Evolutionary conservation across 1,140 invertebrate genomes (phyloP).

Genomic region (Drosophila pruinosa): DNA sequence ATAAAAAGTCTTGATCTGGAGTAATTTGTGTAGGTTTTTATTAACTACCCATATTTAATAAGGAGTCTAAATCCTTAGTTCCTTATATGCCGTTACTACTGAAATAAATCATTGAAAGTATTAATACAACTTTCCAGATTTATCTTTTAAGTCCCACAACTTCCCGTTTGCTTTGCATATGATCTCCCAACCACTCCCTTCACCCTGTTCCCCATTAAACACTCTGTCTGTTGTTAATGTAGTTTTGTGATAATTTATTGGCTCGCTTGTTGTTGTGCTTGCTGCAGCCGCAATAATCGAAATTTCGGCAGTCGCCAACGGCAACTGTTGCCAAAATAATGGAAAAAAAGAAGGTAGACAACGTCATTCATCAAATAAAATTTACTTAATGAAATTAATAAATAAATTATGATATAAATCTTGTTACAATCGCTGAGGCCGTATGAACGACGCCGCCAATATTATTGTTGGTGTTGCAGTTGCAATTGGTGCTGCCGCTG

Average conservation of each 20-base stretch:
- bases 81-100: neutral
- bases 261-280: slow-evolving; percentile 37
- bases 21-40: no score
- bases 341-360: slow-evolving; percentile 44
- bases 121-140: neutral
- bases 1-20: no score
- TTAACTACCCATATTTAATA: no score
- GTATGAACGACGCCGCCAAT: slow-evolving; percentile 31
- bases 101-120: neutral
- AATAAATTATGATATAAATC: slow-evolving; percentile 81
- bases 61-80: no score
- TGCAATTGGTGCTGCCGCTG: slow-evolving; percentile 25
- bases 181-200: neutral
- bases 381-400: slow-evolving; percentile 81
- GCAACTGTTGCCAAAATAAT: slow-evolving; percentile 50
- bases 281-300: slow-evolving; percentile 56
- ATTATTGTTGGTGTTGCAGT: slow-evolving; percentile 43
- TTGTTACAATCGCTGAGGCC: slow-evolving; percentile 49
- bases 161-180: slow-evolving; percentile 10
- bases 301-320: slow-evolving; percentile 45
- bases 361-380: slow-evolving; percentile 73
- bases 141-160: neutral
- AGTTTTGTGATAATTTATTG: slow-evolving; percentile 56
- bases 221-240: slow-evolving; percentile 36
- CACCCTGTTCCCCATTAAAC: slow-evolving; percentile 18